Evolutionary conservation across 1,140 invertebrate genomes (phyloP), one percentile per base, ranked within the genome.

Genomic region (Drosophila fuyamai): DNA sequence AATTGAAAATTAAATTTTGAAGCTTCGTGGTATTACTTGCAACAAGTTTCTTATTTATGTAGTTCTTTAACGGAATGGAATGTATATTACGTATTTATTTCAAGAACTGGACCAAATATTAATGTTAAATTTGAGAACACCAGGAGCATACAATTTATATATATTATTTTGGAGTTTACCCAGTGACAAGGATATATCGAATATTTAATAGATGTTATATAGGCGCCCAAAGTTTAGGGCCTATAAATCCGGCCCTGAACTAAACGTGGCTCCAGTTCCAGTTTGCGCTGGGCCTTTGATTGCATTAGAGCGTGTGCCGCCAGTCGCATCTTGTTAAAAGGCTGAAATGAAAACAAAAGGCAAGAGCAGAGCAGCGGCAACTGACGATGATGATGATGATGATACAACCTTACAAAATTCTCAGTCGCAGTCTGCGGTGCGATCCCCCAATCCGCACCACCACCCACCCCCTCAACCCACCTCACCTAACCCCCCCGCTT

Each of bases 371-470:
- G 14, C 41, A 23, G 41, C 23, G 56, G 50, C 47, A 38, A 61
- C 38, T 57, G 29, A 6, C 6, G 8, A 6, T 2, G 29, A 32
- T 32, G 29, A 32, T 29, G 63, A 76, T 78, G 83, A 86, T 86
- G 83, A 88, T 84, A 89, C 84, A 88, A 88, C 80, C 84, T 88
- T 88, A 89, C 84, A 88, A 88, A 89, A 89, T 89, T 85, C 82
- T 85, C 79, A 89, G 75, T 78, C 79, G 68, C 63, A 57, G 77
- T 62, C 71, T 71, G 59, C 55, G 68, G 43, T 65, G 62, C 67
- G 66, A 41, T 50, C 41, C 23, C 35, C 47, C 48, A 46, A 38
- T 13, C 13, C 8, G 6, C 18, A 13, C 18, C 32, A 38, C n/a
- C 38, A 16, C 54, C n/a, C 38, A 16, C 54, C 57, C 27, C 51